Percentiles rank a stretch among this genome's conserved stretches.
These are phyloP conservation scores for Tachuris rubrigastra DNA, from an alignment of 2,113 vertebrate species.

Conservation along the genomic window DNA sequence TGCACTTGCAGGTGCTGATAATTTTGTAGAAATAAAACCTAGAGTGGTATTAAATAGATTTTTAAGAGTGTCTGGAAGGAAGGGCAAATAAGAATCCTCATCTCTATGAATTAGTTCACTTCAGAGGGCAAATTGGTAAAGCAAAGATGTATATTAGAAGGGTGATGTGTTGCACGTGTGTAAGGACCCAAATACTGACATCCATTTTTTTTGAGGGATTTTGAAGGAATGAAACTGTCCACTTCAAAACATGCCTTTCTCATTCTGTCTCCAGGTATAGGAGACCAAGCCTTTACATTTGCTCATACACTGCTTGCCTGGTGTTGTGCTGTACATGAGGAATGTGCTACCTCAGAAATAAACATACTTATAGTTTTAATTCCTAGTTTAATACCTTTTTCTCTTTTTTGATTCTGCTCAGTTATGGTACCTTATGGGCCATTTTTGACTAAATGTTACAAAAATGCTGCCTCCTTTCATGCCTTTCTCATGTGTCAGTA, in stretches of 20 bases:
- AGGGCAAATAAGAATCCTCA: background rate
- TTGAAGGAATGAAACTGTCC: background rate
- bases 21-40: background rate
- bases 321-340: background rate
- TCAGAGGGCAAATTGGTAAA: background rate
- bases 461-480: slow-evolving; percentile 1
- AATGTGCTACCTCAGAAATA: background rate
- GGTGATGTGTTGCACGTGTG: background rate
- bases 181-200: fast-evolving
- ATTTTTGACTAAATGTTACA: background rate
- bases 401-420: background rate
- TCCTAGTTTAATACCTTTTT: background rate
- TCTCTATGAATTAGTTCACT: background rate
- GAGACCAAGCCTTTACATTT: background rate
- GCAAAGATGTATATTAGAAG: background rate
- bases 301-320: background rate
- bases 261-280: no score
- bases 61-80: background rate
- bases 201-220: background rate
- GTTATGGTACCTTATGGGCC: background rate
- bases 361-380: background rate
- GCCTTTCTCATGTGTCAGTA: background rate
- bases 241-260: background rate
- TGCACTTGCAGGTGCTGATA: background rate
- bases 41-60: background rate